These are phyloP conservation scores for Zoanthus solanderi DNA, from an alignment of 92 coral and sea anemone species.

Conservation along the genomic window DNA sequence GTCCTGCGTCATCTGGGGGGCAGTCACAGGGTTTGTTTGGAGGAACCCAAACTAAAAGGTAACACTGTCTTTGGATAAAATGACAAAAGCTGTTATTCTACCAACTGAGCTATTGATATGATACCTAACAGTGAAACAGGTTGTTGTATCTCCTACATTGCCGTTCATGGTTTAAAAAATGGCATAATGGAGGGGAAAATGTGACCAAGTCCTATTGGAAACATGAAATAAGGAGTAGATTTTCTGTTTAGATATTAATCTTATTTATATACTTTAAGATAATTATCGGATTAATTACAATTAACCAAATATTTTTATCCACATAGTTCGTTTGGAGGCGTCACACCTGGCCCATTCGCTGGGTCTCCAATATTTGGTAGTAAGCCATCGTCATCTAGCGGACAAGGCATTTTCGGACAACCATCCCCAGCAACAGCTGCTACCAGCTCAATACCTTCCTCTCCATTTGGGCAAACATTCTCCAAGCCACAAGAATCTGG, in stretches of 20 bases:
- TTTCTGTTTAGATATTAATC: background rate
- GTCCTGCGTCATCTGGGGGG: background rate
- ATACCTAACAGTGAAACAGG: background rate
- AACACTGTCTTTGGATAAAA: background rate
- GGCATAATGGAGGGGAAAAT: too few relatives aligned
- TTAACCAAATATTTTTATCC: background rate
- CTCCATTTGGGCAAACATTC: conserved; percentile 33
- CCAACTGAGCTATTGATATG: background rate
- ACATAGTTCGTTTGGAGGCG: conserved; percentile 12
- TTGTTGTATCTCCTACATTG: too few relatives aligned
- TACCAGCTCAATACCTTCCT: background rate
- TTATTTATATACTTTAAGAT: background rate
- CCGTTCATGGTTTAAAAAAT: too few relatives aligned
- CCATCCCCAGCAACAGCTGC: conserved; percentile 2
- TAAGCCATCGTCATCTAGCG: conserved; percentile 4
- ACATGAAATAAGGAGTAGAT: background rate
- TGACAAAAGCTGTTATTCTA: background rate
- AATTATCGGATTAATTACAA: background rate
- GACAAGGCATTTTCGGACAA: conserved; percentile 17
- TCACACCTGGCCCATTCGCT: conserved; percentile 26
- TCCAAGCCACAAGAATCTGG: conserved; percentile 38
- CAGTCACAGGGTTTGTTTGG: conserved; percentile 22
- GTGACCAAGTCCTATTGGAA: too few relatives aligned
- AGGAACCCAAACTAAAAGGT: conserved; percentile 18
- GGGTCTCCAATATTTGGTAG: conserved; percentile 37